Base-by-base conservation (phyloP, 2,113 vertebrate genomes). In the Rousettus leschenaultii region DNA sequence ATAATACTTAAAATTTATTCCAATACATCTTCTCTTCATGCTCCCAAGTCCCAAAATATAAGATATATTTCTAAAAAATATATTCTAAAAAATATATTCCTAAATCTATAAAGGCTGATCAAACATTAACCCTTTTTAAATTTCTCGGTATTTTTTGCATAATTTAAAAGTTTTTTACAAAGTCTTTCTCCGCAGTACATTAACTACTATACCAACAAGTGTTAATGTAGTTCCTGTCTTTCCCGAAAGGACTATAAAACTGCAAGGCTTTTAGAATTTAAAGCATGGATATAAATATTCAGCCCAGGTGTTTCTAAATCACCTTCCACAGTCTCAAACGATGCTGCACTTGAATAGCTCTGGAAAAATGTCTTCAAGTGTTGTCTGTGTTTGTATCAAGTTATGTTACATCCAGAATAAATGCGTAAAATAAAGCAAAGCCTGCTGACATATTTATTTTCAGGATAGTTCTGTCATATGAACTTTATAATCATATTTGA, bases 151-250 rank as follows among this genome's bases (percentile, higher is more conserved):
- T 89, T 93, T 97, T 97, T 97, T 92, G 96, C 92, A 97, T 96
- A 96, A 96, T 98, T 95, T 96, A 97, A 85, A 93, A 82, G 22
- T 30, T 7, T 8, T 97, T 97, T 73, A 97, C 97, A 95, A 98
- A 98, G 80, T 98, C 95, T 96, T 95, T 98, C 96, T 98, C 97
- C 98, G 96, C 94, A 97, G 89, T 98, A 85, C 97, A 98, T 98
- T 98, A 98, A 97, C 97, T 97, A 89, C 93, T 97, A 96, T 83
- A 96, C 94, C 98, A 98, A 98, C 98, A 98, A 98, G 98, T 98
- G 98, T 97, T 98, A 98, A 99, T 98, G 97, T 95, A 98, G 98
- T 98, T 98, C 98, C 98, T 98, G 98, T 96, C 97, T 98, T 98
- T 98, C 98, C 98, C 98, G 7, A 73, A 98, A 98, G 98, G 93